Base-by-base conservation (phyloP, 2,888 invertebrate species). In the Patella pellucida region DNA sequence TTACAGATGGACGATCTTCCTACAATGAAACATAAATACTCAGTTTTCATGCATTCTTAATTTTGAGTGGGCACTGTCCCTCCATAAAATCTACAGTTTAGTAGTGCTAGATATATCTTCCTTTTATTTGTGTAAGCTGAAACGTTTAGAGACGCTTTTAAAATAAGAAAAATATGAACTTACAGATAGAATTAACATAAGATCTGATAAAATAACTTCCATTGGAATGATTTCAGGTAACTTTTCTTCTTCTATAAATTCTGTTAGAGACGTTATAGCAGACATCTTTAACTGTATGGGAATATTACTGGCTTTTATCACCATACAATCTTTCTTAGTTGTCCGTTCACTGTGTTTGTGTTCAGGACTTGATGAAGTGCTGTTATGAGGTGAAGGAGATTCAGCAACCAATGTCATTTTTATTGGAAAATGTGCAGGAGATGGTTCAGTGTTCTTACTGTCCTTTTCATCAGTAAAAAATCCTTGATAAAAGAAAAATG, bases 161-260 rank as follows among this genome's bases (percentile, higher is more conserved):
- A 41, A 41, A 41, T 7, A 5, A 41, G 41, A 41, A 7, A 41
- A 41, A 9, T 41, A 41, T 41, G 41, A 41, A 62, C 62, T 62
- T 62, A 88, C 88, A 84, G 85, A 79, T 50, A 88, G 72, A n/a
- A 83, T 84, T 31, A 88, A 52, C 15, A 77, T 72, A 16, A 85
- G 76, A 76, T 86, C 81, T 7, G 73, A 73, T n/a, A 86, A 76
- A 41, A 82, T 80, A 11, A 87, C 68, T 31, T 81, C 94, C 86
- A 96, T 92, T 5, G 97, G 96, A 91, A 97, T 93, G 0, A 96
- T 95, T 75, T 94, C 93, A 2, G 94, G 94, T 41, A 95, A 93
- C 56, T 96, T 93, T 92, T 97, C 97, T 90, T 97, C 97, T 89
- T 97, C 97, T 1, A 95, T 92, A 81, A 97, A 93, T 90, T 96